phyloP scores from a whole-genome alignment of 2,113 vertebrate species.

The Scolopax mira region DNA sequence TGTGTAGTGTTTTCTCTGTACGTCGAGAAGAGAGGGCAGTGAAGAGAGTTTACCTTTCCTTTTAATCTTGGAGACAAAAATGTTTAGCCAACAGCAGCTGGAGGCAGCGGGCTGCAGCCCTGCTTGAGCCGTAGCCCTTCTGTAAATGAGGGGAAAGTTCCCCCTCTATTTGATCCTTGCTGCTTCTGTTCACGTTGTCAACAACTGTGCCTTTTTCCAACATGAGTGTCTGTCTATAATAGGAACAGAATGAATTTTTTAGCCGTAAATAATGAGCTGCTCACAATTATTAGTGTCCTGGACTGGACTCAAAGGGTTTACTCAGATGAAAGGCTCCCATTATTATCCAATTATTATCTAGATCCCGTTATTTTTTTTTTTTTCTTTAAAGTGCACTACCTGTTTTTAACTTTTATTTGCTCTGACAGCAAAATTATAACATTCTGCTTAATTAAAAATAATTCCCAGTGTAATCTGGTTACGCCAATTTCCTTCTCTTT shows the following conservation, averaged over 20 bases:
- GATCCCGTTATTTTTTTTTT: not conserved
- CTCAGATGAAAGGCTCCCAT: not conserved
- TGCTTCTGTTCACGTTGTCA: not conserved
- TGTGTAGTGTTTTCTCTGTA: not conserved
- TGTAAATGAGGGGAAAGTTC: not conserved
- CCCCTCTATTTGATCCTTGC: not conserved
- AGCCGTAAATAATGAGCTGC: not conserved
- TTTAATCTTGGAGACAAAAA: not conserved
- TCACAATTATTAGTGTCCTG: not conserved
- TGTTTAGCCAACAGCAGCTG: not conserved
- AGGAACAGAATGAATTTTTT: not conserved
- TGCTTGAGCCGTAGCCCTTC: not conserved
- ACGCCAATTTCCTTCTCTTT: not conserved
- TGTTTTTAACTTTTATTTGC: not conserved
- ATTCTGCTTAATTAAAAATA: not conserved
- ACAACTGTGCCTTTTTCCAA: not conserved
- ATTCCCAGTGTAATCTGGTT: not conserved
- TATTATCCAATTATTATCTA: not conserved
- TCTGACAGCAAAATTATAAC: not conserved
- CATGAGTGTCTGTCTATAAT: not conserved
- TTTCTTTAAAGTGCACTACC: not conserved
- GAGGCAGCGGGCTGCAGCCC: not conserved
- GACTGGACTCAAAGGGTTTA: not conserved
- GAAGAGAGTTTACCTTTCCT: not conserved
- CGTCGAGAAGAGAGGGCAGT: not conserved